A percentile compares a stretch with the other conserved stretches of the same genome.
Evolutionary conservation across 2,888 invertebrate genomes (phyloP).

Genomic region (Seira sanloemensis): DNA sequence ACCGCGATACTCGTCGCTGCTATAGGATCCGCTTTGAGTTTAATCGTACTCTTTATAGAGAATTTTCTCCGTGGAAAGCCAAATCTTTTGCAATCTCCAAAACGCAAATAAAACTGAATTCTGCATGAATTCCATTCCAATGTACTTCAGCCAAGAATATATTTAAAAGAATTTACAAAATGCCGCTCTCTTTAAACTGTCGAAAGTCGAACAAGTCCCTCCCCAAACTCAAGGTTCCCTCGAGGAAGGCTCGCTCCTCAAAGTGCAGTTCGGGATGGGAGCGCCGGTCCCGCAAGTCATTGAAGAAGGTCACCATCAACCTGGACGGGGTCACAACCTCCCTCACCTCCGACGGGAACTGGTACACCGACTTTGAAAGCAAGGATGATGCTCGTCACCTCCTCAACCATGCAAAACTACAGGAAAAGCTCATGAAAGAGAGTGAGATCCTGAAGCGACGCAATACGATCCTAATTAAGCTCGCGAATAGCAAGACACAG

Average conservation of each 20-base stretch:
- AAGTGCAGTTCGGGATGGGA: neutral
- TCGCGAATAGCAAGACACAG: neutral
- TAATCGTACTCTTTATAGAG: too few species aligned
- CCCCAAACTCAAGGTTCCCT: too few species aligned
- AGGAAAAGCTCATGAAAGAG: neutral
- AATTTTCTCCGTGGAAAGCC: too few species aligned
- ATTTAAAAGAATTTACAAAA: too few species aligned
- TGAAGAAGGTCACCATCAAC: neutral
- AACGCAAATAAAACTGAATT: too few species aligned
- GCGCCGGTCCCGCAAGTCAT: too few species aligned
- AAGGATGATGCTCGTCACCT: neutral
- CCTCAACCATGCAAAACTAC: neutral
- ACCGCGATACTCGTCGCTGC: slow-evolving; percentile 25
- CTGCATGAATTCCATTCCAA: too few species aligned
- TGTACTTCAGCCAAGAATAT: too few species aligned
- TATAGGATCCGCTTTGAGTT: neutral
- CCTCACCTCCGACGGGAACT: neutral
- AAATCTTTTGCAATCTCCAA: too few species aligned
- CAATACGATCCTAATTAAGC: neutral
- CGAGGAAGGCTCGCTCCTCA: too few species aligned
- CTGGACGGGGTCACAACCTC: neutral
- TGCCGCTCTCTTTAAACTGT: neutral
- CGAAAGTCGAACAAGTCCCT: neutral
- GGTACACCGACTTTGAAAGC: neutral
- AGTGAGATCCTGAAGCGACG: neutral